phyloP scores from a whole-genome alignment of 2,113 vertebrate genomes.

The Phalacrocorax carbo region DNA sequence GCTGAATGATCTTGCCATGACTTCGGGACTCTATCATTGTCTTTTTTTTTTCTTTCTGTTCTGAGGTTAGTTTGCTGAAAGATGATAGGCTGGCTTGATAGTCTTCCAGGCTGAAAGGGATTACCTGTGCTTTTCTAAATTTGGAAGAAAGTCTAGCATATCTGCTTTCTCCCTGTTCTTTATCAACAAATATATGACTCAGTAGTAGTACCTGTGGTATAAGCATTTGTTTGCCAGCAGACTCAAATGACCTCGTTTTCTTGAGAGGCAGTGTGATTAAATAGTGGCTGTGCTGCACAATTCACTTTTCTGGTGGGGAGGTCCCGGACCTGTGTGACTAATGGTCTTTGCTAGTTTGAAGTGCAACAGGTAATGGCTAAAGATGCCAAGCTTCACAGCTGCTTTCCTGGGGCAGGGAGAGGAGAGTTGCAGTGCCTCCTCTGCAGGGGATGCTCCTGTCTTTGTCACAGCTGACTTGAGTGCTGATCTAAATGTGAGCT shows the following conservation, averaged over 20 bases:
- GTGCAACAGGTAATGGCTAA: background rate
- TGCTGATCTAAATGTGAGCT: background rate
- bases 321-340: background rate
- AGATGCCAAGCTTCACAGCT: background rate
- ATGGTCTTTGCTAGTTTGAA: background rate
- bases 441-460: background rate
- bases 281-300: background rate
- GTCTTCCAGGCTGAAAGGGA: background rate
- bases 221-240: background rate
- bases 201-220: background rate
- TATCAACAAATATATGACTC: background rate
- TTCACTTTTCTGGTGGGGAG: background rate
- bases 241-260: background rate
- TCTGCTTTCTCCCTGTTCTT: background rate
- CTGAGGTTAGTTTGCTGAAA: background rate
- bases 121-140: background rate
- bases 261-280: accelerated
- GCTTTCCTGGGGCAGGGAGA: background rate
- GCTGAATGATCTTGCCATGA: background rate
- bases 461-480: background rate
- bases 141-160: background rate
- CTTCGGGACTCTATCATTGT: background rate
- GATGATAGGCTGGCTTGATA: background rate
- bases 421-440: background rate
- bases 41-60: background rate